Percentiles rank a stretch among this genome's conserved stretches.
phyloP scores from a whole-genome alignment of 2,797 vertebrate species.

The Ficedula albicollis region DNA sequence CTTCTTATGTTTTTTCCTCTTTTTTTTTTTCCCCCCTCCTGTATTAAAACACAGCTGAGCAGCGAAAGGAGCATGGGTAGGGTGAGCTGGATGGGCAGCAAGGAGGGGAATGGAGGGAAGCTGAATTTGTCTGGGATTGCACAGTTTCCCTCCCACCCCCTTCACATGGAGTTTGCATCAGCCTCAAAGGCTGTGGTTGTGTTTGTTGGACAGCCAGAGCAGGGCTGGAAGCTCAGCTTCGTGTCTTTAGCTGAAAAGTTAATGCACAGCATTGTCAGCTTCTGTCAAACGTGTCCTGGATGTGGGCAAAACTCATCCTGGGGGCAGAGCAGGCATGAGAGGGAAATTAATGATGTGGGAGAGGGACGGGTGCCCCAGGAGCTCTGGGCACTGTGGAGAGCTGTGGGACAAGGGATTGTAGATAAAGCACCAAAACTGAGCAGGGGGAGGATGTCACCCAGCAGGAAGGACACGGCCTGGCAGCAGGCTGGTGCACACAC shows the following conservation, averaged over 20 bases:
- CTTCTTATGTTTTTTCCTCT: not conserved
- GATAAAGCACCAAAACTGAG: accelerated
- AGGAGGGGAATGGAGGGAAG: not conserved
- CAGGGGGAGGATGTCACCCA: not conserved
- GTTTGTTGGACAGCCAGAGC: not conserved
- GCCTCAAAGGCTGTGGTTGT: not conserved
- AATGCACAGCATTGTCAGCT: not conserved
- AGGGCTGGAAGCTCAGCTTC: not conserved
- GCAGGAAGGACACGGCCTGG: not conserved
- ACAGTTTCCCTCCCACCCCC: not conserved
- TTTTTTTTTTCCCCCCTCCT: accelerated
- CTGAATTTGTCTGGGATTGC: not conserved
- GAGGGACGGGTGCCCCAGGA: not conserved
- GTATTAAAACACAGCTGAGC: not conserved
- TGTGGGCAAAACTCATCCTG: not conserved
- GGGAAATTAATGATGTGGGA: not conserved
- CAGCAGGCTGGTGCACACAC: not conserved
- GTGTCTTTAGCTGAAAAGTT: accelerated
- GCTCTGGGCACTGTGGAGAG: not conserved
- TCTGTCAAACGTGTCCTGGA: accelerated
- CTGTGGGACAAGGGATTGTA: not conserved
- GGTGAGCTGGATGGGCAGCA: not conserved
- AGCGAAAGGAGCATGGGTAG: not conserved
- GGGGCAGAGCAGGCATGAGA: not conserved
- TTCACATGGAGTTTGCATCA: not conserved